phyloP scores from a whole-genome alignment of 2,888 invertebrate genomes.

The Acanthococcus lagerstroemiae region DNA sequence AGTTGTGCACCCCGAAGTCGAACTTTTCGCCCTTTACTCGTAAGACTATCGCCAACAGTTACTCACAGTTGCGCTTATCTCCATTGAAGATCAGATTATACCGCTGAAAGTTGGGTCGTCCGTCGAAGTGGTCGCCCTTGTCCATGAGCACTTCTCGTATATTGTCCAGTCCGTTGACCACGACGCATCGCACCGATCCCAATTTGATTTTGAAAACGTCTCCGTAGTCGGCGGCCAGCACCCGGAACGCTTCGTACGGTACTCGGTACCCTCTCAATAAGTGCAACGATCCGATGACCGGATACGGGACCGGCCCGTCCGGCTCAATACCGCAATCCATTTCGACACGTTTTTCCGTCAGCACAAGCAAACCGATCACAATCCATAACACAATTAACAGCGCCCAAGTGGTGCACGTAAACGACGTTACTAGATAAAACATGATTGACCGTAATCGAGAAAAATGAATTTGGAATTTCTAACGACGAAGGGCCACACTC shows the following conservation, averaged over 20 bases:
- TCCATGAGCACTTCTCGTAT: conserved; percentile 50
- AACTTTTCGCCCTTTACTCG: too few species aligned
- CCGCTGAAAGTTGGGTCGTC: conserved; percentile 53
- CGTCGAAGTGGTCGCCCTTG: conserved; percentile 53
- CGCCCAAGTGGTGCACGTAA: conserved; percentile 14
- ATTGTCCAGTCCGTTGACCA: conserved; percentile 50
- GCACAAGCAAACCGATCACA: conserved; percentile 9
- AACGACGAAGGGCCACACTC: background rate
- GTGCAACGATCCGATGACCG: conserved; percentile 50
- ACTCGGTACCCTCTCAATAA: conserved; percentile 49
- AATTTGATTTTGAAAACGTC: conserved; percentile 48
- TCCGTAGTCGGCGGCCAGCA: conserved; percentile 47
- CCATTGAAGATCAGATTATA: conserved; percentile 55
- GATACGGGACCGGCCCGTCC: conserved; percentile 46
- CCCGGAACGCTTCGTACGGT: conserved; percentile 51
- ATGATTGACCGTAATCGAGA: conserved; percentile 4
- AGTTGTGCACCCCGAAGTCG: too few species aligned
- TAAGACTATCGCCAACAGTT: background rate
- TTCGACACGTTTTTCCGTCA: background rate
- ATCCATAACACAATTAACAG: conserved; percentile 9
- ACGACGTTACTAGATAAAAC: conserved; percentile 11
- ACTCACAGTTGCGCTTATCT: conserved; percentile 59
- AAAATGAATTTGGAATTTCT: background rate
- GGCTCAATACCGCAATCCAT: conserved; percentile 16
- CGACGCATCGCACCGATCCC: conserved; percentile 48